phyloP scores from a whole-genome alignment of 2,113 vertebrate species.

The Corydoras sp. region DNA sequence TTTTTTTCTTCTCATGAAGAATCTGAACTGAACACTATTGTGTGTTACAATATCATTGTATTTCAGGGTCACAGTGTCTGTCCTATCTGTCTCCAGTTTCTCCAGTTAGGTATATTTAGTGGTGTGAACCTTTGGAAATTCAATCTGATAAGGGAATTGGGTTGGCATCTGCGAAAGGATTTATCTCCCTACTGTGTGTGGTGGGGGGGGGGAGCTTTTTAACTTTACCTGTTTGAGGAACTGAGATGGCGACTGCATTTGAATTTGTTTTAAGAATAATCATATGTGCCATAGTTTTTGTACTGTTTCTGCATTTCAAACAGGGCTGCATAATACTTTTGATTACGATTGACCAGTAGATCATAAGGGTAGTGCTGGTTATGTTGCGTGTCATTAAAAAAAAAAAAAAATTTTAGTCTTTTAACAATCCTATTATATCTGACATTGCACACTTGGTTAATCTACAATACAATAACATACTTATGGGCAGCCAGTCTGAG shows the following conservation, averaged over 20 bases:
- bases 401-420: no score
- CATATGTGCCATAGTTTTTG: neutral
- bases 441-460: no score
- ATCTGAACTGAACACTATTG: neutral
- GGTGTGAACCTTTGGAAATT: slow-evolving; percentile 43
- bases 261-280: neutral
- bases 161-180: slow-evolving; percentile 20
- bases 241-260: neutral
- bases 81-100: slow-evolving; percentile 21
- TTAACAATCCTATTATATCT: no score
- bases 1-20: no score
- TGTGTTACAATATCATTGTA: neutral
- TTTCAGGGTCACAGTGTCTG: neutral
- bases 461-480: no score
- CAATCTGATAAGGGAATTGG: slow-evolving; percentile 29
- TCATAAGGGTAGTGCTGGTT: no score
- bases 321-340: no score
- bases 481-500: no score
- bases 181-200: neutral
- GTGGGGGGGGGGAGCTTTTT: neutral
- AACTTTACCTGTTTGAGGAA: neutral
- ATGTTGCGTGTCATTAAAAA: no score
- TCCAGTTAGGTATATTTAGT: slow-evolving; percentile 41
- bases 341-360: no score
- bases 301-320: no score